Evolutionary conservation across 2,797 vertebrate species (phyloP).

Genomic region (Macroramphosus scolopax): DNA sequence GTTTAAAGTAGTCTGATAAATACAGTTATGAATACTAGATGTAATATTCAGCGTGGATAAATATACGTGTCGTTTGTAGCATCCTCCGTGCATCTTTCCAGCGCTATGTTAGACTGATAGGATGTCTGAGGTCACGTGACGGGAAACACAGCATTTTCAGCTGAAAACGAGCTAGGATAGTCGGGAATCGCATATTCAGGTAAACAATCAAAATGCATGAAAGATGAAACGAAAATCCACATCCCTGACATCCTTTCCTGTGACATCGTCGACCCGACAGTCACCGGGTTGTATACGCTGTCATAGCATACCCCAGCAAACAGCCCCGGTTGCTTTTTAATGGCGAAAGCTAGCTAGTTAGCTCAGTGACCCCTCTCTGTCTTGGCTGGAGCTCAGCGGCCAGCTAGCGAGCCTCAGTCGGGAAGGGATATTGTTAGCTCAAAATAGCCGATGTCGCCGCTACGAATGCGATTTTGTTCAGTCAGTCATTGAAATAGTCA

Average conservation of each 20-base stretch:
- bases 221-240: slow-evolving; percentile 51
- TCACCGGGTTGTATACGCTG: slow-evolving; percentile 21
- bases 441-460: slow-evolving; percentile 35
- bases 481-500: background rate
- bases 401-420: slow-evolving; percentile 63
- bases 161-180: slow-evolving; percentile 81
- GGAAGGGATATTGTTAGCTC: slow-evolving; percentile 47
- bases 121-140: slow-evolving; percentile 72
- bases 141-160: slow-evolving; percentile 78
- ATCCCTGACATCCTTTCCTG: slow-evolving; percentile 20
- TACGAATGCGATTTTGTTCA: slow-evolving; percentile 3
- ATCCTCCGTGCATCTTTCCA: slow-evolving; percentile 53
- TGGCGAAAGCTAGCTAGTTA: slow-evolving; percentile 70
- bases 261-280: slow-evolving; percentile 47
- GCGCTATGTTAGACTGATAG: slow-evolving; percentile 44
- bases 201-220: slow-evolving; percentile 78
- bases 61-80: slow-evolving; percentile 56
- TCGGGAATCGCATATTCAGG: slow-evolving; percentile 84
- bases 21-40: background rate
- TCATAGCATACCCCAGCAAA: slow-evolving; percentile 31
- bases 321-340: slow-evolving; percentile 45
- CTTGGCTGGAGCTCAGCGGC: slow-evolving; percentile 70
- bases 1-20: background rate
- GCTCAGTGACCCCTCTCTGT: slow-evolving; percentile 76
- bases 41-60: slow-evolving; percentile 12